Conservation (phyloP, 1,140 invertebrate species). For the Scaptodrosophila lebanonensis region DNA sequence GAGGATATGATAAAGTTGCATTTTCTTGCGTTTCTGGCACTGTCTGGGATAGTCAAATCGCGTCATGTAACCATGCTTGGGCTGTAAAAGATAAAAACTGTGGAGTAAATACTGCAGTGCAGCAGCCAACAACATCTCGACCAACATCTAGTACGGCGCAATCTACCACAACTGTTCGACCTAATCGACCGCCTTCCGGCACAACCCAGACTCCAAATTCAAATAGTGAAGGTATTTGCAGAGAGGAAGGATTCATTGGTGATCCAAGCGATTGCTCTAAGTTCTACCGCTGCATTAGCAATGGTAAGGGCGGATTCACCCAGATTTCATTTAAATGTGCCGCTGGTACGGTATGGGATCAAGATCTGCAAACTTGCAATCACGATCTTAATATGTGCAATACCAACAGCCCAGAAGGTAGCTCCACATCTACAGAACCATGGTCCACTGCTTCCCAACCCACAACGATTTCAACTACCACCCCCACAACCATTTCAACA, state of each 20-base stretch:
- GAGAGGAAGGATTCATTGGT: conserved; percentile 47
- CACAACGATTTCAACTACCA: not conserved
- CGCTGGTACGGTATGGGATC: conserved; percentile 83
- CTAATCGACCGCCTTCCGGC: conserved; percentile 8
- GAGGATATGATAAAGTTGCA: conserved; percentile 80
- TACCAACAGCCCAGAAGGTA: conserved; percentile 5
- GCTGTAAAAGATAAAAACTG: conserved; percentile 56
- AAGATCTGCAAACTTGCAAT: conserved; percentile 80
- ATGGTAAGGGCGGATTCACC: conserved; percentile 78
- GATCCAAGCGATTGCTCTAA: conserved; percentile 80
- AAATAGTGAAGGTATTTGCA: conserved; percentile 33
- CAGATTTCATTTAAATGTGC: conserved; percentile 82
- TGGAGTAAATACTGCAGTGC: conserved; percentile 19
- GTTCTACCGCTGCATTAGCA: conserved; percentile 83
- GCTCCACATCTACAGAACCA: conserved; percentile 8
- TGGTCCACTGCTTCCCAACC: not conserved
- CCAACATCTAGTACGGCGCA: conserved; percentile 12
- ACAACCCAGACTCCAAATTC: conserved; percentile 1
- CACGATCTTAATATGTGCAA: conserved; percentile 77
- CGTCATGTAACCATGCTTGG: conserved; percentile 81
- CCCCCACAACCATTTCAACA: conserved; percentile 6
- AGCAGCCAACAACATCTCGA: not conserved
- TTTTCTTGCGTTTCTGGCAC: conserved; percentile 83
- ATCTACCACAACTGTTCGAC: conserved; percentile 1
- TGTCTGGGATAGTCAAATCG: conserved; percentile 81